Base-by-base conservation (phyloP, 2,888 invertebrate species). In the Mellilla xanthometata region DNA sequence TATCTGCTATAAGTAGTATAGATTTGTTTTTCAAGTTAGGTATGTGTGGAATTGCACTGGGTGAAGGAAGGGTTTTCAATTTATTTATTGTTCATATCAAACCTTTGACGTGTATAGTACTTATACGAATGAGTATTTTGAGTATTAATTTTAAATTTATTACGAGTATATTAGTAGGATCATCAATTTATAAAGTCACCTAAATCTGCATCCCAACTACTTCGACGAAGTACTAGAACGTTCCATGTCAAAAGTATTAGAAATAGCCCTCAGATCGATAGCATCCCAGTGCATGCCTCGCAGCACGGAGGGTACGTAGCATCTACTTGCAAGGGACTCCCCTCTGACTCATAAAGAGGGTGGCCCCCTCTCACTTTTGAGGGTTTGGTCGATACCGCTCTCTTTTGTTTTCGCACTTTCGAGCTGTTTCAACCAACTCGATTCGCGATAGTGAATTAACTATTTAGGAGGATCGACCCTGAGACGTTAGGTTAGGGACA, bases 261-360 rank as follows among this genome's bases (percentile, higher is more conserved):
- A 45, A 54, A 62, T 61, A 52, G 50, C 46, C 40, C 45, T 53
- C 63, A 67, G 70, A 70, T 72, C 72, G 69, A 86, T 88, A 85
- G 71, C 19, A 79, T 76, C 79, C 56, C 65, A 71, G 64, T 85
- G 83, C 83, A 84, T 73, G 70, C 59, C 62, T 65, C 58, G 68
- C 68, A 62, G 68, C 70, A 76, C 77, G 67, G 65, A 80, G 83
- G 85, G 85, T 70, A 65, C 58, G 68, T 61, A 78, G 75, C 76
- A 76, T 75, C 76, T 71, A 76, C 75, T 81, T 81, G 83, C 80
- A 75, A 84, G 88, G 88, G 86, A 79, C 81, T 81, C 83, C 87
- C 88, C 87, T 86, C 85, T 88, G 88, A 88, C 70, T 89, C 88
- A 88, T 86, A 86, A 88, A 86, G 84, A 86, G 88, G 88, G 88